Percentiles rank a stretch among this genome's conserved stretches.
Evolutionary conservation across 2,113 vertebrate genomes (phyloP).

Genomic region (Lampris incognitus): DNA sequence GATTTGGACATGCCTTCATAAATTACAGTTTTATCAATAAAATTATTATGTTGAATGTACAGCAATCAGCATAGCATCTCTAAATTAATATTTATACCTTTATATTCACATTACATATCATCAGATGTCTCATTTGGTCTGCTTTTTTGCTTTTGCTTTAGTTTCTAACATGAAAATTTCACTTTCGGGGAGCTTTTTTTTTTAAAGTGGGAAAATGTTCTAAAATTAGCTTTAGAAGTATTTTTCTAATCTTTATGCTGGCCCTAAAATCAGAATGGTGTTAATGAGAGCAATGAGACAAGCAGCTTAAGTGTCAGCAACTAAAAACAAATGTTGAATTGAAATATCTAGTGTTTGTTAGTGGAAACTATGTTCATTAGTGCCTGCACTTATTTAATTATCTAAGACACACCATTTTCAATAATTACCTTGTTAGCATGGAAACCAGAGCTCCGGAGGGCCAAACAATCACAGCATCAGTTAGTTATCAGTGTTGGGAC

Average conservation of each 20-base stretch:
- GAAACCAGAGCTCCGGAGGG: constrained; percentile 66
- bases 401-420: constrained; percentile 72
- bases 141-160: too few relatives aligned
- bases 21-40: too few relatives aligned
- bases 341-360: constrained; percentile 61
- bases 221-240: too few relatives aligned
- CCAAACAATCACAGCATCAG: constrained; percentile 72
- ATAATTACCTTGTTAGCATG: constrained; percentile 81
- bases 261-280: constrained; percentile 13
- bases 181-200: too few relatives aligned
- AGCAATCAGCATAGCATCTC: too few relatives aligned
- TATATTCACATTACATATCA: too few relatives aligned
- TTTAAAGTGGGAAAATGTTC: too few relatives aligned
- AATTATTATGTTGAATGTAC: too few relatives aligned
- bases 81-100: too few relatives aligned
- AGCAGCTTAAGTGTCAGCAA: constrained; percentile 40
- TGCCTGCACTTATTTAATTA: constrained; percentile 77
- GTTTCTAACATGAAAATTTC: too few relatives aligned
- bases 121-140: too few relatives aligned
- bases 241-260: constrained; percentile 14
- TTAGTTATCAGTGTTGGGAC: constrained; percentile 65
- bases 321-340: constrained; percentile 45
- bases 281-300: constrained; percentile 16
- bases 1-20: too few relatives aligned
- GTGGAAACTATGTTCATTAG: constrained; percentile 69